Evolutionary conservation across 2,888 invertebrate species (phyloP), one percentile per base, ranked within the genome.

Genomic region (Agonopterix alstromeriana): DNA sequence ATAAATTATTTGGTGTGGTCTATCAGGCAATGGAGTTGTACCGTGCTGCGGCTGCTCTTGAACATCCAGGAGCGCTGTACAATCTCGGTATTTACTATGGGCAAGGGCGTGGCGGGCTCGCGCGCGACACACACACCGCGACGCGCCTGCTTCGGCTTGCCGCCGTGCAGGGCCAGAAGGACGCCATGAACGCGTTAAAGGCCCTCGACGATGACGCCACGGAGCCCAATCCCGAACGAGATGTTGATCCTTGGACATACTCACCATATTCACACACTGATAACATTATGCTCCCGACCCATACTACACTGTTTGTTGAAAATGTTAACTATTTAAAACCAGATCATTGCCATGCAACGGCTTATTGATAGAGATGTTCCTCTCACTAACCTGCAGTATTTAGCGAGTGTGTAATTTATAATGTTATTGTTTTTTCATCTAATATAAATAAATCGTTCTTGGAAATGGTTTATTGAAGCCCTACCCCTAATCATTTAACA

Each of bases 41-140:
- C 65, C 81, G 85, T 53, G 78, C 89, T 50, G 94, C 94, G 41
- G 92, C 93, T 11, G 82, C 90, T 8, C 72, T 88, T 46, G 92
- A 92, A 36, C 93, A 94, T 65, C 85, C 92, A 2, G 89, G 90
- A 53, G 93, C 94, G 0, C 85, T 92, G 61, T 94, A 93, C 68
- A 94, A 94, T 67, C 84, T 94, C 47, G 93, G 92, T 2, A 88
- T 94, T 45, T 92, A 92, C 63, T 90, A 93, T 67, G 91, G 92
- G 1, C 92, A 92, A 64, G 93, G 93, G 0, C 77, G 90, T 53
- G 93, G 92, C 10, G 92, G 92, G 0, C 73, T 93, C 1, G 58
- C 77, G 5, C 69, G 80, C 10, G 87, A 92, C 63, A 64, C 73
- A 5, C 68, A 74, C n/a, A 87, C 73, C 11, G 93, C 92, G 1